Base-by-base conservation (phyloP, 2,888 invertebrate genomes). In the Rhabditoides inermis region DNA sequence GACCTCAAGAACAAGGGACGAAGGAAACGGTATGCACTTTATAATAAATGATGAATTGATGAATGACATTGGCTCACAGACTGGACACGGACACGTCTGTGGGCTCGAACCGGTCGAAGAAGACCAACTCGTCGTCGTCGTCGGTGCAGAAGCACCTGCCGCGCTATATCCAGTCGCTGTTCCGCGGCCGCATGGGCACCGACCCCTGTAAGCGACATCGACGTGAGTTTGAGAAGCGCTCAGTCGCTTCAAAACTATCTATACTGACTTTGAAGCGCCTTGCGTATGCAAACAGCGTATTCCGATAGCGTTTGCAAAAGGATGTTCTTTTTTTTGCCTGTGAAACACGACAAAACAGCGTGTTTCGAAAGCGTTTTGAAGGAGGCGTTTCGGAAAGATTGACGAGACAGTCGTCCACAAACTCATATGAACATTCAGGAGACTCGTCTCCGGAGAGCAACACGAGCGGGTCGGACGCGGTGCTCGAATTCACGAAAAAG, bases 161-260 rank as follows among this genome's bases (percentile, higher is more conserved):
- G 0, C 70, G 71, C 54, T 75, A 75, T 55, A 73, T 75, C 25
- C 72, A 75, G 47, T 70, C 68, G 20, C 51, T 75, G 28, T 75
- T 75, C 53, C 61, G 75, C 18, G 68, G 67, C n/a, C 56, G 75
- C 26, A 73, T 73, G 73, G 74, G 73, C 45, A 69, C 69, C 5
- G 72, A 73, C 58, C 73, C 73, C 6, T 73, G 73, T 61, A 74
- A 74, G 55, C 55, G 72, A 30, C 68, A 68, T 51, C 55, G 61
- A 41, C 58, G 69, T n/a, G 48, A 60, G 68, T 61, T 53, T 54
- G 56, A 51, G 55, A 55, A 53, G 51, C 49, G 18, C n/a, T n/a
- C 30, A 20, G 32, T 27, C 18, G 15, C n/a, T 25, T 18, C 32
- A 20, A 20, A 25, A 27, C 18, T 3, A 4, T 22, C 22, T 2